Percentiles rank a stretch among this genome's conserved stretches.
These are phyloP conservation scores for Antitype chi DNA, from an alignment of 2,888 invertebrate genomes.

Conservation along the genomic window DNA sequence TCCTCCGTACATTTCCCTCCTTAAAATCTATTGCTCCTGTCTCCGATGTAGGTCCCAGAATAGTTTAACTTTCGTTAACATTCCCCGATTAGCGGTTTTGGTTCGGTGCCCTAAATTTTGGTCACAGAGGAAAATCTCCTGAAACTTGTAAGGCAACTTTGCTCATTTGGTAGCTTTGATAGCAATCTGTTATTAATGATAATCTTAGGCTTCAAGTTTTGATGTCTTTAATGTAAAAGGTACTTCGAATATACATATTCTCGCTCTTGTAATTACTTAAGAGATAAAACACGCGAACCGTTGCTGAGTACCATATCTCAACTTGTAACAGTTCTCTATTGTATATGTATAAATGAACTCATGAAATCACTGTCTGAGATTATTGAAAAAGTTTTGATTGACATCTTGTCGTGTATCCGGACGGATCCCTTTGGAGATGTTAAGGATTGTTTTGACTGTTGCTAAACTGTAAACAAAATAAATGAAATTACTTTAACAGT, in stretches of 20 bases:
- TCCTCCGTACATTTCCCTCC: conserved; percentile 40
- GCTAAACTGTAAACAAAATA: conserved; percentile 2
- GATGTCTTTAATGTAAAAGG: conserved; percentile 36
- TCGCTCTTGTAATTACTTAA: conserved; percentile 35
- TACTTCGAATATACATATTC: conserved; percentile 38
- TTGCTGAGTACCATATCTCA: conserved; percentile 13
- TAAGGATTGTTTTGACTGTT: conserved; percentile 17
- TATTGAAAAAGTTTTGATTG: conserved; percentile 54
- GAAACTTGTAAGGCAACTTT: conserved; percentile 55
- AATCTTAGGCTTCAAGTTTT: conserved; percentile 57
- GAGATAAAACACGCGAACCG: conserved; percentile 40
- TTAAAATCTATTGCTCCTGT: conserved; percentile 52
- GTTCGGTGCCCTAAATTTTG: conserved; percentile 58
- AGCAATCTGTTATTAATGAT: conserved; percentile 56
- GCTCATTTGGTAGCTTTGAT: conserved; percentile 58
- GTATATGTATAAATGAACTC: conserved; percentile 11
- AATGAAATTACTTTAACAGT: not conserved
- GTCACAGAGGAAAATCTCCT: conserved; percentile 59
- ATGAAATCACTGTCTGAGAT: conserved; percentile 24
- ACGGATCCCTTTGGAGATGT: conserved; percentile 3
- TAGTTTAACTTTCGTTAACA: conserved; percentile 62
- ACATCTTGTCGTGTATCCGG: conserved; percentile 19
- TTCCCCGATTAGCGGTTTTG: conserved; percentile 63
- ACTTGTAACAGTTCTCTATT: conserved; percentile 16
- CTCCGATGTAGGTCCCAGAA: conserved; percentile 46